Percentiles rank a stretch among this genome's conserved stretches.
Evolutionary conservation across 2,888 invertebrate species (phyloP).

Genomic region (Pogonocherus hispidulus): DNA sequence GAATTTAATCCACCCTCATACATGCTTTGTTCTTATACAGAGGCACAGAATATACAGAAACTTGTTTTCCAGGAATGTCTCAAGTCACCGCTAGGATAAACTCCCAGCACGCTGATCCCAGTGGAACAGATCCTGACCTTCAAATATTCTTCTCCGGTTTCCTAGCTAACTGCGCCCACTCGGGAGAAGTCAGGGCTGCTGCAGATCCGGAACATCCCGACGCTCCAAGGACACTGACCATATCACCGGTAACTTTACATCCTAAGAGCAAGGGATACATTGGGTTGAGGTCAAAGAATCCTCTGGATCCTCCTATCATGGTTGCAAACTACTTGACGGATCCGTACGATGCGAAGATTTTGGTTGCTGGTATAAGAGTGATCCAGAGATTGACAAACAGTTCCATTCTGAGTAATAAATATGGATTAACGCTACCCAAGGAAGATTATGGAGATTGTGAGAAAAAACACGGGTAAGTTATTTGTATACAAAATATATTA

Average conservation of each 20-base stretch:
- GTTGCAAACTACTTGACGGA: slow-evolving; percentile 83
- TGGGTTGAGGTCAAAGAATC: slow-evolving; percentile 77
- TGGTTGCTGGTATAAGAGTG: slow-evolving; percentile 75
- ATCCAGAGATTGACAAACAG: slow-evolving; percentile 74
- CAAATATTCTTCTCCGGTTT: slow-evolving; percentile 79
- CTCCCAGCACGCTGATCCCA: slow-evolving; percentile 73
- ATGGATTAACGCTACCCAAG: slow-evolving; percentile 71
- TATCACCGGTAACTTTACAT: slow-evolving; percentile 76
- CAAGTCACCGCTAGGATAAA: slow-evolving; percentile 78
- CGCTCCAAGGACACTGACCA: slow-evolving; percentile 62
- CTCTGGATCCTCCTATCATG: slow-evolving; percentile 79
- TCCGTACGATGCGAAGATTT: slow-evolving; percentile 75
- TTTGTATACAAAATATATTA: no score
- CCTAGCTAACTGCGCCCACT: slow-evolving; percentile 73
- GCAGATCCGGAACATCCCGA: slow-evolving; percentile 64
- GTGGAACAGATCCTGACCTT: slow-evolving; percentile 75
- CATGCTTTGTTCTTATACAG: no score
- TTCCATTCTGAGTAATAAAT: slow-evolving; percentile 72
- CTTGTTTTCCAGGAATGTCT: slow-evolving; percentile 68
- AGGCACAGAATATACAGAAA: no score
- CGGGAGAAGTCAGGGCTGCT: slow-evolving; percentile 69
- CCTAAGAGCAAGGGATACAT: slow-evolving; percentile 78
- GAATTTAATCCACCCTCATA: no score
- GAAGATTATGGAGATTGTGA: slow-evolving; percentile 71
- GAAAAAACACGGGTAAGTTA: slow-evolving; percentile 59